Base-by-base conservation (phyloP, 2,797 vertebrate genomes). In the Enteromius unitaeniatus region DNA sequence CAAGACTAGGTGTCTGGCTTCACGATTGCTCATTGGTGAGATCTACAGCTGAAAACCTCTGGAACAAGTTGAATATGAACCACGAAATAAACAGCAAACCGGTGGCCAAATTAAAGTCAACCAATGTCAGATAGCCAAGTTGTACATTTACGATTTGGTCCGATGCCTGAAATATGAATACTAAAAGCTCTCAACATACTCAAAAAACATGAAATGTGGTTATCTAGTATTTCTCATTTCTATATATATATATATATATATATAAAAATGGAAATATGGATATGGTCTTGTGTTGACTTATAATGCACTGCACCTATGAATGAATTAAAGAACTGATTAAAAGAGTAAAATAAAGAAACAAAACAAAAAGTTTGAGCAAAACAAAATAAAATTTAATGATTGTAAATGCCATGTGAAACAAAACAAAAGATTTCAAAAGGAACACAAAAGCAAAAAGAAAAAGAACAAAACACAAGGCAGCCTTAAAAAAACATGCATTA, bases 341-440 rank as follows among this genome's bases (percentile, higher is more conserved):
- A 88, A 89, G 81, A 42, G 40, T 91, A 93, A 90, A 79, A 92
- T 93, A 94, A 95, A 93, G 94, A 96, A 97, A 97, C 94, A 91
- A 94, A 95, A 92, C 91, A 92, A 94, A 99, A 98, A 93, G 87
- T 96, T 94, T 34, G 95, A 94, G 95, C 95, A 96, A 99, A 99
- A 98, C 93, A 93, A 98, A 99, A 97, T 93, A 95, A 98, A 97
- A 99, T 99, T 99, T 99, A 99, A 99, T 98, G 96, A 95, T 97
- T 96, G 93, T 95, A 96, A 92, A 95, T 95, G 96, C 95, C 97
- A 97, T 96, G 94, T 94, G 94, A 97, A 98, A 98, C 94, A 94
- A 97, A 97, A 96, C 76, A 86, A 78, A 76, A 78, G 51, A 10
- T 14, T 75, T 73, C 69, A 91, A 93, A 75, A 74, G 64, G 74